These are phyloP conservation scores for Oscheius sp. DNA, from an alignment of 2,888 invertebrate genomes.

Conservation along the genomic window DNA sequence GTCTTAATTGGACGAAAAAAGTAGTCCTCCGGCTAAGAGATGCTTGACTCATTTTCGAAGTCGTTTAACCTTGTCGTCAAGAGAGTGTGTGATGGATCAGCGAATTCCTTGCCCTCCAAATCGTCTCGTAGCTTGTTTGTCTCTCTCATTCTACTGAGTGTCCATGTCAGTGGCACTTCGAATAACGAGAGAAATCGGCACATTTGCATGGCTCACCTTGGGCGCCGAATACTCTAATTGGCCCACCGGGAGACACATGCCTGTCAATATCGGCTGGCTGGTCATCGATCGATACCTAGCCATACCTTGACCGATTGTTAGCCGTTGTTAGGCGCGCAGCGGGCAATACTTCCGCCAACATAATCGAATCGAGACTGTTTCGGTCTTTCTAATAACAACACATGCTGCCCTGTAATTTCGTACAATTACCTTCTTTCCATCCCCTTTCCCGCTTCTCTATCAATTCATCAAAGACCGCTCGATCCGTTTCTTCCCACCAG, in stretches of 20 bases:
- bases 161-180: too few species aligned
- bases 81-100: too few species aligned
- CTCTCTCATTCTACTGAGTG: not conserved
- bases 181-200: too few species aligned
- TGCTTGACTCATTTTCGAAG: slow-evolving; percentile 18
- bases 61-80: not conserved
- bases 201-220: slow-evolving; percentile 25
- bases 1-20: not conserved
- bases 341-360: slow-evolving; percentile 19
- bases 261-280: not conserved
- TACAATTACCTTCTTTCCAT: too few species aligned
- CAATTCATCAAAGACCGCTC: too few species aligned
- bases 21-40: slow-evolving; percentile 2
- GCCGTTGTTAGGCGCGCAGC: slow-evolving; percentile 11
- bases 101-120: too few species aligned
- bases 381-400: too few species aligned
- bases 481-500: too few species aligned
- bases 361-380: slow-evolving; percentile 16
- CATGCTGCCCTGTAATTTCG: too few species aligned
- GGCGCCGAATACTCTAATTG: slow-evolving; percentile 20
- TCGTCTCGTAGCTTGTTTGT: too few species aligned
- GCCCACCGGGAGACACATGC: not conserved
- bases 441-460: too few species aligned
- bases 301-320: slow-evolving; percentile 25
- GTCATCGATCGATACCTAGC: slow-evolving; percentile 21